Evolutionary conservation across 2,797 vertebrate species (phyloP).

Genomic region (Phalloptychus januarius): DNA sequence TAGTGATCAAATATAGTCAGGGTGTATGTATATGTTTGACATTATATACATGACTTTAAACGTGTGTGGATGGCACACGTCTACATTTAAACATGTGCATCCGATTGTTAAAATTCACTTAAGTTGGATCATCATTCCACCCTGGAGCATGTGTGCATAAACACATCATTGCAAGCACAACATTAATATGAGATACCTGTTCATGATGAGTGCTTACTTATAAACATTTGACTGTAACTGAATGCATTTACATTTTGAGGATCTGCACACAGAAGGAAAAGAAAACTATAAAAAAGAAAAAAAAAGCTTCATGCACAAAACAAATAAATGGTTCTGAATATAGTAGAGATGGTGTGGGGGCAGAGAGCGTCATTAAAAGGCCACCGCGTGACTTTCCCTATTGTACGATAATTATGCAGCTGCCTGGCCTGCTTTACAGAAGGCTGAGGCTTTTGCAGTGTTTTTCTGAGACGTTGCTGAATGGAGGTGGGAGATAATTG

Average conservation of each 20-base stretch:
- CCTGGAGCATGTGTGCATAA: background rate
- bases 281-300: background rate
- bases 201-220: background rate
- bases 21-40: background rate
- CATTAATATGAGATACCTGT: background rate
- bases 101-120: background rate
- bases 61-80: background rate
- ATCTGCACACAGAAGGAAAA: constrained; percentile 1
- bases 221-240: background rate
- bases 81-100: background rate
- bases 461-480: constrained; percentile 17
- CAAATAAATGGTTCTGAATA: constrained; percentile 37
- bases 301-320: background rate
- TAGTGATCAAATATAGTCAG: background rate
- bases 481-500: constrained; percentile 10
- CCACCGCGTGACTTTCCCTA: constrained; percentile 57
- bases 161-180: background rate
- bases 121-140: background rate
- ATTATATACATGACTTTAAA: background rate
- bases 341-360: background rate
- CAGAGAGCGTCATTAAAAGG: constrained; percentile 42
- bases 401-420: constrained; percentile 49
- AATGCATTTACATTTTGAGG: background rate
- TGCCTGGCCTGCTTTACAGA: constrained; percentile 1
- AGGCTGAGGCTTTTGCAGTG: background rate